phyloP scores from a whole-genome alignment of 2,113 vertebrate genomes.

The Sigmodon hispidus region DNA sequence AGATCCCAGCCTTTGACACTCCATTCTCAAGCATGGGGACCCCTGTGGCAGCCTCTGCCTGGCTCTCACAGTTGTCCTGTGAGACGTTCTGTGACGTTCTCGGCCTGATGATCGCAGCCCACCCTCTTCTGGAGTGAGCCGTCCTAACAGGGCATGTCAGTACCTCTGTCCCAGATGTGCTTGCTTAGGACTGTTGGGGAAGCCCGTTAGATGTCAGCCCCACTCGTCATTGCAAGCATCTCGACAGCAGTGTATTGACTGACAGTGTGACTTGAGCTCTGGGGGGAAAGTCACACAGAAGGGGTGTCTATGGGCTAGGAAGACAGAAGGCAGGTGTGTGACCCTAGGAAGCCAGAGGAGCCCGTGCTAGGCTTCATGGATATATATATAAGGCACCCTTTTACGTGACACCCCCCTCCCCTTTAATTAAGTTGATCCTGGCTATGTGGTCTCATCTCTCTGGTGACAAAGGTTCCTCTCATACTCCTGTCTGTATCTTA shows the following conservation, averaged over 20 bases:
- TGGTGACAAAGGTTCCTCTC: background rate
- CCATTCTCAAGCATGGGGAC: background rate
- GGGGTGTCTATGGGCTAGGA: background rate
- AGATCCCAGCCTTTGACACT: background rate
- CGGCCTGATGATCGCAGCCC: background rate
- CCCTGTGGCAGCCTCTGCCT: background rate
- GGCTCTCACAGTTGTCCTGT: rapidly evolving
- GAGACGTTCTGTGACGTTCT: background rate
- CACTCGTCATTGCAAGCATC: background rate
- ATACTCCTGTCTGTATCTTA: background rate
- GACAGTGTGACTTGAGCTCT: too few species aligned
- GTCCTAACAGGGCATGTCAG: background rate
- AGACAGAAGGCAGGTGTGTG: background rate
- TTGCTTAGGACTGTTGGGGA: background rate
- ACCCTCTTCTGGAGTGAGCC: background rate
- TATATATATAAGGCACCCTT: background rate
- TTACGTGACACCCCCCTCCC: background rate
- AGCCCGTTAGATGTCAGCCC: background rate
- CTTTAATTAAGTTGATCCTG: background rate
- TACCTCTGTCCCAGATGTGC: background rate
- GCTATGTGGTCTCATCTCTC: background rate
- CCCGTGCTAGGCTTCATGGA: background rate
- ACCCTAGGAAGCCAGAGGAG: background rate
- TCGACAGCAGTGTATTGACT: background rate
- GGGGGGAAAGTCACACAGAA: background rate